These are phyloP conservation scores for Ecdyonurus torrentis DNA, from an alignment of 2,888 invertebrate genomes.

Conservation along the genomic window DNA sequence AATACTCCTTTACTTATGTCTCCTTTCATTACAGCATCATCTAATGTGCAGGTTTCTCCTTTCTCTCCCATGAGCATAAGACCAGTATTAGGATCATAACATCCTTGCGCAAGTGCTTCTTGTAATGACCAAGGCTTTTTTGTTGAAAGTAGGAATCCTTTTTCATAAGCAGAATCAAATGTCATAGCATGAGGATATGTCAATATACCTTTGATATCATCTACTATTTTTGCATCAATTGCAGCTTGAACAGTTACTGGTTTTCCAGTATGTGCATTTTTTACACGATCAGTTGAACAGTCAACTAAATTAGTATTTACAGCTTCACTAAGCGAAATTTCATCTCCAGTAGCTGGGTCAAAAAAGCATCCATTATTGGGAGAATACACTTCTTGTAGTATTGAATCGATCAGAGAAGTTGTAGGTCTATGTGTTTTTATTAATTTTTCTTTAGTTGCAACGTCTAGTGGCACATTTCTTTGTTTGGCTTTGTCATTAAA, in stretches of 20 bases:
- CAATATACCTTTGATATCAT: conserved; percentile 45
- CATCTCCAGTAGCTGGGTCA: conserved; percentile 57
- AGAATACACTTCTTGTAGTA: conserved; percentile 60
- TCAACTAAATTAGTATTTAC: conserved; percentile 54
- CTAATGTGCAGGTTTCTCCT: conserved; percentile 47
- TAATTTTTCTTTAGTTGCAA: conserved; percentile 49
- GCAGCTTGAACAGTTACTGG: conserved; percentile 42
- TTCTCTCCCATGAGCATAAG: conserved; percentile 44
- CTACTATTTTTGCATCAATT: conserved; percentile 15
- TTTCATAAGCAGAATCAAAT: conserved; percentile 61
- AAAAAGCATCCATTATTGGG: conserved; percentile 55
- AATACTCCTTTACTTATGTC: conserved; percentile 60
- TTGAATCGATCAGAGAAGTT: conserved; percentile 53
- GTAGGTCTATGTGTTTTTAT: conserved; percentile 53
- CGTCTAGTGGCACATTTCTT: conserved; percentile 27
- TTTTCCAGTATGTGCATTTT: conserved; percentile 48
- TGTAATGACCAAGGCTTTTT: conserved; percentile 66
- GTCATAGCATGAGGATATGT: conserved; percentile 46
- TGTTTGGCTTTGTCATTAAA: conserved; percentile 26
- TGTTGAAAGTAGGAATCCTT: conserved; percentile 63
- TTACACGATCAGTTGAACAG: conserved; percentile 50
- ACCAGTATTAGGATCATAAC: conserved; percentile 59
- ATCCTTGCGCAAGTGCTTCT: conserved; percentile 63
- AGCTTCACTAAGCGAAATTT: conserved; percentile 57
- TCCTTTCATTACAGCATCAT: conserved; percentile 54